Conservation (phyloP, 2,888 invertebrate species). For the Anthoptus insignis region DNA sequence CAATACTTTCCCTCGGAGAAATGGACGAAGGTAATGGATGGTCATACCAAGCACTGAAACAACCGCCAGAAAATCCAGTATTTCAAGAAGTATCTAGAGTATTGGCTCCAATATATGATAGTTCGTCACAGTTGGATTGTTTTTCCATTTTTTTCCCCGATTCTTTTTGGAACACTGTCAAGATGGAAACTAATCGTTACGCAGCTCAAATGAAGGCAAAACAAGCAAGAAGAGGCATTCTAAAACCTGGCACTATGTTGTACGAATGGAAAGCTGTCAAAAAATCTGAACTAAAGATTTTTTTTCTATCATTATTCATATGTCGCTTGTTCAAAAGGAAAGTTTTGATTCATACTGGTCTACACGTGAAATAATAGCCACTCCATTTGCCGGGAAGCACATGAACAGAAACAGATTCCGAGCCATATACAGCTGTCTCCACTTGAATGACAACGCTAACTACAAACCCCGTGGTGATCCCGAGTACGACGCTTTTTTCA, state of each 20-base stretch:
- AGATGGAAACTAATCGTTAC: conserved; percentile 30
- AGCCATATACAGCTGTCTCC: conserved; percentile 48
- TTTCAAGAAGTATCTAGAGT: conserved; percentile 9
- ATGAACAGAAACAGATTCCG: conserved; percentile 46
- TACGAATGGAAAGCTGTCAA: conserved; percentile 43
- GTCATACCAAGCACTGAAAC: conserved; percentile 38
- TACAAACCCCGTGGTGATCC: conserved; percentile 42
- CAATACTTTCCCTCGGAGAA: conserved; percentile 33
- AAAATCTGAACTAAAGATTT: conserved; percentile 36
- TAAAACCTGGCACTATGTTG: conserved; percentile 35
- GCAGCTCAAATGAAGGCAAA: conserved; percentile 34
- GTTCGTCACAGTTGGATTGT: conserved; percentile 38
- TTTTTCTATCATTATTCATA: conserved; percentile 39
- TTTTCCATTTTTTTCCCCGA: conserved; percentile 37
- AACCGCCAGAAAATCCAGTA: conserved; percentile 17
- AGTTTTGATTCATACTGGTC: conserved; percentile 49
- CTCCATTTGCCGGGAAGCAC: conserved; percentile 42
- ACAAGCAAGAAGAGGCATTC: conserved; percentile 22
- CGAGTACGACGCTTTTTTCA: conserved; percentile 44
- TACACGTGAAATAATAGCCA: conserved; percentile 41
- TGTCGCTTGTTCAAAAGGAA: conserved; percentile 44
- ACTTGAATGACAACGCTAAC: conserved; percentile 45
- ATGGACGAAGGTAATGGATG: conserved; percentile 41
- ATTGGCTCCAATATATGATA: conserved; percentile 10
- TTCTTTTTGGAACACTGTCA: conserved; percentile 35